These are phyloP conservation scores for Pollenia angustigena DNA, from an alignment of 2,888 invertebrate genomes.

Conservation along the genomic window DNA sequence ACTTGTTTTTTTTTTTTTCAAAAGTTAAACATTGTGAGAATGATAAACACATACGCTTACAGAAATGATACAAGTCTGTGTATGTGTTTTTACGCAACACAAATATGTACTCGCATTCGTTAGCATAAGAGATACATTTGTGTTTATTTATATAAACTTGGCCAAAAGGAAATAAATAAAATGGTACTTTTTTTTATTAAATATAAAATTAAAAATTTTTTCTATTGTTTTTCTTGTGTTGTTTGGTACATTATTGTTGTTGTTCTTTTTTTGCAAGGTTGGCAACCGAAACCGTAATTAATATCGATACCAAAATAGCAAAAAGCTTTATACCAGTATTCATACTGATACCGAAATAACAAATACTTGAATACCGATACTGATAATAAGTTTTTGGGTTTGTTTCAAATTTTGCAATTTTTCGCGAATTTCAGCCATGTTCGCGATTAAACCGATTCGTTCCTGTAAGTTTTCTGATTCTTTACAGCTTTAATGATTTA, in stretches of 20 bases:
- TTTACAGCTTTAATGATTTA: no score
- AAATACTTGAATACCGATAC: no score
- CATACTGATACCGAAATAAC: no score
- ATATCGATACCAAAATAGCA: no score
- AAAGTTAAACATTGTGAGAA: slow-evolving; percentile 23
- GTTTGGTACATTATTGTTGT: not conserved
- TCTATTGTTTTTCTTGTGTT: slow-evolving; percentile 50
- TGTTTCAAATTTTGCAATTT: no score
- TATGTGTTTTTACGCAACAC: not conserved
- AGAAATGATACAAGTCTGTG: not conserved
- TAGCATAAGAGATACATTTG: not conserved
- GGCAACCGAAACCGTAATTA: no score
- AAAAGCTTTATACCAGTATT: no score
- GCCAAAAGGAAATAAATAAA: not conserved
- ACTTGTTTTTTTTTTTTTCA: slow-evolving; percentile 22
- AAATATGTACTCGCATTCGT: not conserved
- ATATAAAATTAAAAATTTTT: slow-evolving; percentile 33
- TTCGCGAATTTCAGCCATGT: no score
- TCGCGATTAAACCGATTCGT: no score
- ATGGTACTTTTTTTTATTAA: not conserved
- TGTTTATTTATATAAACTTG: not conserved
- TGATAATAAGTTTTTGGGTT: no score
- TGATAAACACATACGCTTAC: slow-evolving; percentile 3
- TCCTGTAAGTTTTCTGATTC: no score
- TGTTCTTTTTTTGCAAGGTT: not conserved